Conservation (phyloP, 2,797 vertebrate species). For the Enteromius radiatus region DNA sequence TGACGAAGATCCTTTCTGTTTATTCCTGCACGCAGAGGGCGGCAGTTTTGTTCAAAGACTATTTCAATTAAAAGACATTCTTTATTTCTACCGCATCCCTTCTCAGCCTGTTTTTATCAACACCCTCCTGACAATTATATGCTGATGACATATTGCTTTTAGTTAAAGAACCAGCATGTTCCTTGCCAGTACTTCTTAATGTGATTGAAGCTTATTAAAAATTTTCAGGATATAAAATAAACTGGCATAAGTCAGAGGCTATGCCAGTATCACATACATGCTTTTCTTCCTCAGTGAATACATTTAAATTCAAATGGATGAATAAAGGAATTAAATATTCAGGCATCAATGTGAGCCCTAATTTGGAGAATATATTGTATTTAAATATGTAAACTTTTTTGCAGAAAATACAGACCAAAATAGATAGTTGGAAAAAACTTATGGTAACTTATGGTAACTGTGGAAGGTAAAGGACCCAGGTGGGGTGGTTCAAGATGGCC, state of each 20-base stretch:
- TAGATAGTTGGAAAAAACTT: conserved; percentile 1
- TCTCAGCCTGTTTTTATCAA: too few species aligned
- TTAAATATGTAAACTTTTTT: neutral
- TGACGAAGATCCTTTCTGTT: too few species aligned
- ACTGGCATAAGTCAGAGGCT: neutral
- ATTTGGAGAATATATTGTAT: neutral
- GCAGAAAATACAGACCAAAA: neutral
- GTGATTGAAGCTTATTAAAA: neutral
- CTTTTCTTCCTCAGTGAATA: neutral
- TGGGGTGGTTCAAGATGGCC: too few species aligned
- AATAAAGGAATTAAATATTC: neutral
- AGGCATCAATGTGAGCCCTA: neutral
- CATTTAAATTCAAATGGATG: conserved; percentile 4
- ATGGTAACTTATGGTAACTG: neutral
- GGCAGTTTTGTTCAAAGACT: too few species aligned
- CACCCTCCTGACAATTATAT: too few species aligned
- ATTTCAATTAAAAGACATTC: too few species aligned
- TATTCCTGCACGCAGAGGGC: too few species aligned
- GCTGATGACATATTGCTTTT: conserved; percentile 10
- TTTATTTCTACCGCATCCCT: too few species aligned
- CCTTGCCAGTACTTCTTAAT: neutral
- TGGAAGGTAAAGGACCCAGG: too few species aligned
- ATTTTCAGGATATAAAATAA: conserved; percentile 17
- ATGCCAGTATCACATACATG: neutral
- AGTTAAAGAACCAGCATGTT: neutral